These are phyloP conservation scores for Latrodectus hesperus DNA, from an alignment of 2,888 invertebrate genomes.

Conservation along the genomic window DNA sequence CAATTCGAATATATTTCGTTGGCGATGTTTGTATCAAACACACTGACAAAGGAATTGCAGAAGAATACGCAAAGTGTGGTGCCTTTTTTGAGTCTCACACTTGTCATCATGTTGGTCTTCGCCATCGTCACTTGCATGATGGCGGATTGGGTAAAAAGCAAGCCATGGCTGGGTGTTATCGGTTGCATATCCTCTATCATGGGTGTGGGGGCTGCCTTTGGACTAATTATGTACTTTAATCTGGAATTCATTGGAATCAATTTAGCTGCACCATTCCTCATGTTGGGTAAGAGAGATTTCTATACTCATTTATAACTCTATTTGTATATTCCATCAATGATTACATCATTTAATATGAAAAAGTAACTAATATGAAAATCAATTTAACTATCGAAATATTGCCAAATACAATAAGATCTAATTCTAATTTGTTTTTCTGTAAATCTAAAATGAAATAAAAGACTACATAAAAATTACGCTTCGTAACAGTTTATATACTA, in stretches of 20 bases:
- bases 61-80: constrained; percentile 86
- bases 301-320: neutral
- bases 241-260: constrained; percentile 95
- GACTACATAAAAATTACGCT: too few species aligned
- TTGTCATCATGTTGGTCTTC: constrained; percentile 87
- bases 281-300: constrained; percentile 85
- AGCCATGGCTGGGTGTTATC: constrained; percentile 92
- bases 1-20: constrained; percentile 88
- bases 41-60: constrained; percentile 92
- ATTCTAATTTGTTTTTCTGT: too few species aligned
- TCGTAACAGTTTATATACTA: too few species aligned
- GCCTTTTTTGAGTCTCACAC: constrained; percentile 81
- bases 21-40: constrained; percentile 89
- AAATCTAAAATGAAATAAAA: too few species aligned
- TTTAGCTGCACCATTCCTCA: constrained; percentile 93
- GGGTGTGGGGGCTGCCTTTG: constrained; percentile 93
- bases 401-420: too few species aligned
- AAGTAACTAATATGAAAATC: too few species aligned
- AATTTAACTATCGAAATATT: too few species aligned
- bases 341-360: too few species aligned
- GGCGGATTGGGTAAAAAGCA: constrained; percentile 93
- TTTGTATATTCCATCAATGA: too few species aligned
- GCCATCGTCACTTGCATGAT: constrained; percentile 93
- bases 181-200: constrained; percentile 93
- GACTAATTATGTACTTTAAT: constrained; percentile 90